Percentiles rank a stretch among this genome's conserved stretches.
Conservation (phyloP, 2,797 vertebrate genomes). For the Eospalax fontanierii region DNA sequence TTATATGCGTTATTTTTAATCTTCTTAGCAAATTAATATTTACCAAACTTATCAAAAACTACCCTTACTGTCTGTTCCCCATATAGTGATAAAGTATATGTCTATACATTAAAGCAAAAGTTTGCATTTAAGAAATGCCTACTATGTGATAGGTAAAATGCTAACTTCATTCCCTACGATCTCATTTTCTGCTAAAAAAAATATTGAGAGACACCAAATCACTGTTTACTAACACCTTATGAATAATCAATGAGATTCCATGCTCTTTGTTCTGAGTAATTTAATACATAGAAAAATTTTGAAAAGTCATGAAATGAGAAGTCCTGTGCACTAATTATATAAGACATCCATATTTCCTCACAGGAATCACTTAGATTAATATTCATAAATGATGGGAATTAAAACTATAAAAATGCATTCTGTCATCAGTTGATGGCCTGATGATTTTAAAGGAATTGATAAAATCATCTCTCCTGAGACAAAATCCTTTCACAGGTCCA, state of each 20-base stretch:
- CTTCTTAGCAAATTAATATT: constrained; percentile 52
- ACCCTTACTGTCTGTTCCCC: not conserved
- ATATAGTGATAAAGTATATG: not conserved
- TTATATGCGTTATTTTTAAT: not conserved
- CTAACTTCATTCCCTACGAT: not conserved
- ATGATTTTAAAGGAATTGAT: constrained; percentile 10
- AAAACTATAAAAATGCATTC: constrained; percentile 39
- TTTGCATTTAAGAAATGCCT: constrained; percentile 57
- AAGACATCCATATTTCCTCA: constrained; percentile 27
- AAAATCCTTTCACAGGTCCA: not conserved
- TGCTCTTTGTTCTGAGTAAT: not conserved
- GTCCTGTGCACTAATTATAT: constrained; percentile 31
- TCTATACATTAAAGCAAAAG: constrained; percentile 27
- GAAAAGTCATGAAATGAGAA: not conserved
- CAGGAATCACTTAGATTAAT: constrained; percentile 49
- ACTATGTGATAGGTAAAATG: not conserved
- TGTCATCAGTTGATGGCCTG: not conserved
- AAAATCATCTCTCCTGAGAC: not conserved
- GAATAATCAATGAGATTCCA: not conserved
- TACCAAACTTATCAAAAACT: not conserved
- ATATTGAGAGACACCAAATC: not conserved
- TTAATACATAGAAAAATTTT: constrained; percentile 35
- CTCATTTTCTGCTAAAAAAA: constrained; percentile 44
- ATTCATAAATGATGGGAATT: constrained; percentile 43
- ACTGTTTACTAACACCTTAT: not conserved